Percentiles rank a stretch among this genome's conserved stretches.
Conservation (phyloP, 2,797 vertebrate species). For the Petrocephalus sullivani region DNA sequence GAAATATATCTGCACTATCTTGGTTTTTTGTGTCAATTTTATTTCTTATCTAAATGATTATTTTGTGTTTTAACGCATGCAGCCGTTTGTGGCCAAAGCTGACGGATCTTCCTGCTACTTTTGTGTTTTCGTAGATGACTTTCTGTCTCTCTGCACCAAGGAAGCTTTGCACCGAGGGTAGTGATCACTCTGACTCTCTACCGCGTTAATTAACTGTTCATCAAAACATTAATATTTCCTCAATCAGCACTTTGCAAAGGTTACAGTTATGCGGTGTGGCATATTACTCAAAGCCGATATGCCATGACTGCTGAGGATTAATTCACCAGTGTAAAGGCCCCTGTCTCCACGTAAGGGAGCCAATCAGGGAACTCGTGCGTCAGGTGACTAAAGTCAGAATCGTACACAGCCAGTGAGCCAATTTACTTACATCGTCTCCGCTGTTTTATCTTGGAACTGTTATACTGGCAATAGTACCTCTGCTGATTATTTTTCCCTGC, state of each 20-base stretch:
- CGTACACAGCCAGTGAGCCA: neutral
- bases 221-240: neutral
- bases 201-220: neutral
- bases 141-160: neutral
- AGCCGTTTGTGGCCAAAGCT: neutral
- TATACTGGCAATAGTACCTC: too few species aligned
- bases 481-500: neutral
- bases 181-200: neutral
- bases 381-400: neutral
- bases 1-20: neutral
- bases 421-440: neutral
- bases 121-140: neutral
- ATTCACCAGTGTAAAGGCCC: neutral
- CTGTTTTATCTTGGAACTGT: neutral
- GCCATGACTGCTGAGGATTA: neutral
- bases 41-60: neutral
- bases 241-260: conserved; percentile 8
- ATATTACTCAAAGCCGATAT: neutral
- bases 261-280: neutral
- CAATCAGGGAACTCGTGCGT: neutral
- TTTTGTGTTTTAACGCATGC: neutral
- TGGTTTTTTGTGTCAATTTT: neutral
- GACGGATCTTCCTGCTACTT: neutral
- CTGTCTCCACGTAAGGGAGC: neutral
- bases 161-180: neutral